phyloP scores from a whole-genome alignment of 2,888 invertebrate genomes.

The Drosophila sordidula region DNA sequence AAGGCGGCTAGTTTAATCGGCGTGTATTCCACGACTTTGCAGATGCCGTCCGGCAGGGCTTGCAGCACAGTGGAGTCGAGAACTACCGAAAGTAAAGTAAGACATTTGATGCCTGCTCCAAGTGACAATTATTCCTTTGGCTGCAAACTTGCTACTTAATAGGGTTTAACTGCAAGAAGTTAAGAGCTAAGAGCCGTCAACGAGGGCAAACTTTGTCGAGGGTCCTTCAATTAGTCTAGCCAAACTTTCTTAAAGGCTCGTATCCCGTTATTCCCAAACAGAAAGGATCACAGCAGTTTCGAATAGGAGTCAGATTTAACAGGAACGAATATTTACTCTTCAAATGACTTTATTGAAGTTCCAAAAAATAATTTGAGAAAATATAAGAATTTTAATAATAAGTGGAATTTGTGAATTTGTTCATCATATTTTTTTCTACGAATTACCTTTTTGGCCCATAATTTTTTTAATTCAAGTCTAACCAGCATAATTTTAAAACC shows the following conservation, averaged over 20 bases:
- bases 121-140: constrained; percentile 24
- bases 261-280: not conserved
- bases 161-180: constrained; percentile 51
- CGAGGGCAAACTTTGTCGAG: constrained; percentile 25
- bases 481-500: no score
- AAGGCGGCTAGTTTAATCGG: constrained; percentile 46
- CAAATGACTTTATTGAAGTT: no score
- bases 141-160: constrained; percentile 47
- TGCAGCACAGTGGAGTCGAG: constrained; percentile 16
- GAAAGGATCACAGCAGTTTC: not conserved
- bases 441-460: no score
- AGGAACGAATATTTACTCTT: no score
- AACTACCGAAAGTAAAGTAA: not conserved
- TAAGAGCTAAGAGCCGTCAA: constrained; percentile 34
- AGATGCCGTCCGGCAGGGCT: not conserved
- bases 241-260: not conserved
- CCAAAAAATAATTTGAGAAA: no score
- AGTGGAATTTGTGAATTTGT: no score
- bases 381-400: no score
- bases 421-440: no score
- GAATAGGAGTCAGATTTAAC: no score
- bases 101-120: constrained; percentile 28
- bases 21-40: constrained; percentile 23
- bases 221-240: constrained; percentile 24
- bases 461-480: no score